Base-by-base conservation (phyloP, 23 tunicate species). In the Phallusia fumigata region DNA sequence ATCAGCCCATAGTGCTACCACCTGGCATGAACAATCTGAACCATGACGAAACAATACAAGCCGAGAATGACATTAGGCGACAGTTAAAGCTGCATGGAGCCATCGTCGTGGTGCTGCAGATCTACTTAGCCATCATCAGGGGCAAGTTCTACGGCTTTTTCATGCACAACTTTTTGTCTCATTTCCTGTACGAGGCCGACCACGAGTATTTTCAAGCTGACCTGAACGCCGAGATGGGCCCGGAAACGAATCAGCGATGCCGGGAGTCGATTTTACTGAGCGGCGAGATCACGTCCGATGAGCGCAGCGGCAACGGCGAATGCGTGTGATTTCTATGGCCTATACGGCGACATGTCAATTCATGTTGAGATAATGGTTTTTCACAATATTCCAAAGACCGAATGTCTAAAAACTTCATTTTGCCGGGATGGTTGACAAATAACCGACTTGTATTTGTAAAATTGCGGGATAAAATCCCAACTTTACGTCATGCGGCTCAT, bases 131-230 rank as follows among this genome's bases (percentile, higher is more conserved):
- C 15, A 76, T 84, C 40, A 84, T 84, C 0, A 26, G 87, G 19
- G 87, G 81, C 31, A 33, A 80, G 64, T 84, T 84, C 35, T 84
- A 84, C 51, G 81, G 87, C 26, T 76, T 76, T 30, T 84, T 84
- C 75, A 76, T 76, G 81, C 75, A 84, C 21, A 77, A 24, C 33
- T 84, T 84, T 18, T 33, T 84, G 53, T 84, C 87, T 12, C 18
- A n/a, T 22, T 84, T 76, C 51, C 53, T 84, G 32, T 33, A 75
- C 34, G 87, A 84, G 31, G 87, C 76, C 30, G 87, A 77, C 52
- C 51, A 76, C 77, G 81, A 53, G 11, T 75, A 75, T 30, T 84
- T 84, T 76, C 30, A 53, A 74, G 77, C 22, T 6, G 40, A 74
- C 35, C 12, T 32, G n/a, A 58, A 24, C 28, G 69, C 69, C 3